These are phyloP conservation scores for Centrocercus urophasianus DNA, from an alignment of 2,113 vertebrate species.

Conservation along the genomic window DNA sequence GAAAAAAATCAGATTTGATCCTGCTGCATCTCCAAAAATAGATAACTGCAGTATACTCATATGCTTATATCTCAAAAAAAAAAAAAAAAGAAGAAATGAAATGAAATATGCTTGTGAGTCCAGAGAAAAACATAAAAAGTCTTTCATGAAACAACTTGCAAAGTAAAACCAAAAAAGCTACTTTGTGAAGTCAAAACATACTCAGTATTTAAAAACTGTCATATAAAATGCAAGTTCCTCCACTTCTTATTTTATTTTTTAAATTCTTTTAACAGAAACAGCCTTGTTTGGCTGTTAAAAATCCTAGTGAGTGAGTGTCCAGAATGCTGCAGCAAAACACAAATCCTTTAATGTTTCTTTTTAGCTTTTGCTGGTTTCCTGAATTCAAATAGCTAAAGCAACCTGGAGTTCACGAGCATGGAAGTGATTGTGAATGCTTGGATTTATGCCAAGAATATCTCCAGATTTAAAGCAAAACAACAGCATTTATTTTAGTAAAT, in stretches of 20 bases:
- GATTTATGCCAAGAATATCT: slow-evolving; percentile 47
- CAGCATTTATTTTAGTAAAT: slow-evolving; percentile 54
- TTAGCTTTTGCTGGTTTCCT: slow-evolving; percentile 63
- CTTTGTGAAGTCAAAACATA: not conserved
- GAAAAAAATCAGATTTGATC: slow-evolving; percentile 24
- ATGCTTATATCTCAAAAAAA: slow-evolving; percentile 37
- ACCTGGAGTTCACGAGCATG: slow-evolving; percentile 35
- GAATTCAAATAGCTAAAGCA: slow-evolving; percentile 59
- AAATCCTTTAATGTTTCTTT: slow-evolving; percentile 69
- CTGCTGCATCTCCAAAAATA: slow-evolving; percentile 36
- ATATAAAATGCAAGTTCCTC: slow-evolving; percentile 29
- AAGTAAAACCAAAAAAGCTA: slow-evolving; percentile 13
- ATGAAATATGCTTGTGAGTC: slow-evolving; percentile 23
- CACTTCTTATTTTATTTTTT: not conserved
- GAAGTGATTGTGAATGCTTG: slow-evolving; percentile 55
- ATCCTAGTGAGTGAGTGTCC: slow-evolving; percentile 49
- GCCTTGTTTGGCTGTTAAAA: slow-evolving; percentile 44
- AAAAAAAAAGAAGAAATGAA: not conserved
- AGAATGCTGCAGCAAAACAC: slow-evolving; percentile 39
- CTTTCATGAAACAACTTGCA: slow-evolving; percentile 1
- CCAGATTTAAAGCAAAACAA: slow-evolving; percentile 58
- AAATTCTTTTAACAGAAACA: slow-evolving; percentile 10
- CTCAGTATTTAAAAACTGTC: not conserved
- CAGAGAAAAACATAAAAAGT: slow-evolving; percentile 3
- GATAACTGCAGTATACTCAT: slow-evolving; percentile 30